Evolutionary conservation across 2,797 vertebrate genomes (phyloP).

Genomic region (Sebastes oblongus): DNA sequence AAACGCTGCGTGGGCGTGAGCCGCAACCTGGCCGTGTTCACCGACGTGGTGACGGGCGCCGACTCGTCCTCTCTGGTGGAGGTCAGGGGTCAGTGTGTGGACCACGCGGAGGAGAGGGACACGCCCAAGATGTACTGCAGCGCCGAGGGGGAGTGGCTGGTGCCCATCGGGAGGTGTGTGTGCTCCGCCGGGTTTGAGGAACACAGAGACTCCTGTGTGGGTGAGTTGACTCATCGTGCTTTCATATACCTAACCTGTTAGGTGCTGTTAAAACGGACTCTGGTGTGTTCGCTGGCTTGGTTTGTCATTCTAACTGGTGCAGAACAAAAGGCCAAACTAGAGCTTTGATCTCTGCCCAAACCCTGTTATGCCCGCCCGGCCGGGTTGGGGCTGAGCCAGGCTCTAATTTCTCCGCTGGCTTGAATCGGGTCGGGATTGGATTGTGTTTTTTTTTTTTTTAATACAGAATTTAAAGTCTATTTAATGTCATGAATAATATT

Average conservation of each 20-base stretch:
- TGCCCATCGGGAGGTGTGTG: constrained; percentile 95
- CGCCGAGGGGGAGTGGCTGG: constrained; percentile 96
- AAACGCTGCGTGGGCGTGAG: constrained; percentile 92
- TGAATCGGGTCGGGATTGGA: neutral
- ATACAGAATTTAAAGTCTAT: neutral
- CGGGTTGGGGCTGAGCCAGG: neutral
- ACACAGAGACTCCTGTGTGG: constrained; percentile 89
- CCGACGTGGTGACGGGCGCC: constrained; percentile 92
- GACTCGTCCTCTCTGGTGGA: constrained; percentile 97
- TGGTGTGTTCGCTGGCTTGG: neutral
- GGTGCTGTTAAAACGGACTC: neutral
- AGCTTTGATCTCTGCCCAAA: neutral
- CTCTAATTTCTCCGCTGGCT: too few relatives aligned
- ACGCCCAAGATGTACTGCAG: constrained; percentile 99
- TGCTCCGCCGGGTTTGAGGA: constrained; percentile 95
- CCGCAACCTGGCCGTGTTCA: constrained; percentile 93
- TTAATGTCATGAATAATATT: neutral
- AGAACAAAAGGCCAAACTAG: neutral
- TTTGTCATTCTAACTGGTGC: neutral
- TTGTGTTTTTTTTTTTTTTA: neutral
- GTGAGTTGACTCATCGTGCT: constrained; percentile 78
- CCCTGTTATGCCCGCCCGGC: too few relatives aligned
- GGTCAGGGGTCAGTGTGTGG: constrained; percentile 93
- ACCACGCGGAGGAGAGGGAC: constrained; percentile 94
- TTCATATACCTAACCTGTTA: neutral